Evolutionary conservation across 1,140 invertebrate genomes (phyloP).

Genomic region (Drosophila rhopaloa): DNA sequence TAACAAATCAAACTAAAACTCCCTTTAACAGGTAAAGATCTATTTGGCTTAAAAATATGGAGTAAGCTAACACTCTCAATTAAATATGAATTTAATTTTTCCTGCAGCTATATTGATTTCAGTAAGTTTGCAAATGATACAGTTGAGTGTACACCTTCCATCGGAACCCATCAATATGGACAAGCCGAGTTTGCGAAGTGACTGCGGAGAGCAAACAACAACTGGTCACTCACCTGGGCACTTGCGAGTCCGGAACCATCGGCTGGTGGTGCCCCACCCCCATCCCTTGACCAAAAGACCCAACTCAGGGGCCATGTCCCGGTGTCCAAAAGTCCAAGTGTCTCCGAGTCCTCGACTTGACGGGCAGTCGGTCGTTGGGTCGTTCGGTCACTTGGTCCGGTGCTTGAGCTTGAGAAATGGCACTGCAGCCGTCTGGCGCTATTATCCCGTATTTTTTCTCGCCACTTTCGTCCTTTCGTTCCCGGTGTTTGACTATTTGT

Average conservation of each 20-base stretch:
- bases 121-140: conserved; percentile 11
- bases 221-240: conserved; percentile 53
- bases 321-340: conserved; percentile 21
- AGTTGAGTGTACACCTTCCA: conserved; percentile 10
- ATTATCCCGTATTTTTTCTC: conserved; percentile 42
- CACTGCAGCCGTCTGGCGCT: conserved; percentile 56
- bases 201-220: conserved; percentile 35
- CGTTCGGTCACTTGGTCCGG: conserved; percentile 9
- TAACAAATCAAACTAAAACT: no score
- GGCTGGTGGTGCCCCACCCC: neutral
- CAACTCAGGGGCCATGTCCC: conserved; percentile 16
- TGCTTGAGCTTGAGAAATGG: conserved; percentile 56
- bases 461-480: conserved; percentile 22
- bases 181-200: conserved; percentile 17
- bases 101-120: conserved; percentile 26
- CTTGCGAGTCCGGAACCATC: conserved; percentile 14
- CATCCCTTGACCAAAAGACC: neutral
- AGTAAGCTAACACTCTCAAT: conserved; percentile 1
- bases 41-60: neutral
- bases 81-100: conserved; percentile 40
- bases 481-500: conserved; percentile 27
- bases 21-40: no score
- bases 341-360: conserved; percentile 18
- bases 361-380: conserved; percentile 11
- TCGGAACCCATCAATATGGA: conserved; percentile 20